These are phyloP conservation scores for Fregetta grallaria DNA, from an alignment of 2,113 vertebrate genomes.

Conservation along the genomic window DNA sequence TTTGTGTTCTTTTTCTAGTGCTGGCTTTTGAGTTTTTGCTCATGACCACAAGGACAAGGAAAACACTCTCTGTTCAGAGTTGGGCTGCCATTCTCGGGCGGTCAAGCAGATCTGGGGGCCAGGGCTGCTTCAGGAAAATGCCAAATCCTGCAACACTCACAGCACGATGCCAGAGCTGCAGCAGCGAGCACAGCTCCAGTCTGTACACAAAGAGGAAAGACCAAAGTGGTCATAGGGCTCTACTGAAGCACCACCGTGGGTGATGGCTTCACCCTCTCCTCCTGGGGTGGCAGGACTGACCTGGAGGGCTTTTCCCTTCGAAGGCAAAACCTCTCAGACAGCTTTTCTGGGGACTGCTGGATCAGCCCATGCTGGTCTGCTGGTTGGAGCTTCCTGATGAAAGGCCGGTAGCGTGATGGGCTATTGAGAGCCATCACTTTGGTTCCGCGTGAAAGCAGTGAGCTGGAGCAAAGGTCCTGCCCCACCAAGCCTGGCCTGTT, in stretches of 20 bases:
- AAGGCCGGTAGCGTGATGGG: fast-evolving
- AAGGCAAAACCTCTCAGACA: background rate
- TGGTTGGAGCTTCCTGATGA: background rate
- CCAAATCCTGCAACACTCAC: fast-evolving
- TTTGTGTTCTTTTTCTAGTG: background rate
- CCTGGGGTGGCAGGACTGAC: background rate
- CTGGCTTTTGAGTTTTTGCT: background rate
- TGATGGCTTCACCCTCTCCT: background rate
- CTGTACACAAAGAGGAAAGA: background rate
- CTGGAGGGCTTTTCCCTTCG: background rate
- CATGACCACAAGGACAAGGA: background rate
- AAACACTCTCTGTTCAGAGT: fast-evolving
- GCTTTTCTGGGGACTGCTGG: background rate
- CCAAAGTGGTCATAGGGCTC: background rate
- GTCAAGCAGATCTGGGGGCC: background rate
- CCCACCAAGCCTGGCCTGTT: background rate
- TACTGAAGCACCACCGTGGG: background rate
- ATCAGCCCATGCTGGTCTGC: background rate
- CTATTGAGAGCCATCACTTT: background rate
- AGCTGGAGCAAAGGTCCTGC: constrained; percentile 28
- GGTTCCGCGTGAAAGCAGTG: background rate
- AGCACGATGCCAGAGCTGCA: background rate
- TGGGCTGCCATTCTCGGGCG: background rate
- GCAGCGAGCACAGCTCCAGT: too few relatives aligned
- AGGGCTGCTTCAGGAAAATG: background rate